A percentile compares a stretch with the other conserved stretches of the same genome.
phyloP scores from a whole-genome alignment of 1,140 invertebrate species.

The Linepithema humile region DNA sequence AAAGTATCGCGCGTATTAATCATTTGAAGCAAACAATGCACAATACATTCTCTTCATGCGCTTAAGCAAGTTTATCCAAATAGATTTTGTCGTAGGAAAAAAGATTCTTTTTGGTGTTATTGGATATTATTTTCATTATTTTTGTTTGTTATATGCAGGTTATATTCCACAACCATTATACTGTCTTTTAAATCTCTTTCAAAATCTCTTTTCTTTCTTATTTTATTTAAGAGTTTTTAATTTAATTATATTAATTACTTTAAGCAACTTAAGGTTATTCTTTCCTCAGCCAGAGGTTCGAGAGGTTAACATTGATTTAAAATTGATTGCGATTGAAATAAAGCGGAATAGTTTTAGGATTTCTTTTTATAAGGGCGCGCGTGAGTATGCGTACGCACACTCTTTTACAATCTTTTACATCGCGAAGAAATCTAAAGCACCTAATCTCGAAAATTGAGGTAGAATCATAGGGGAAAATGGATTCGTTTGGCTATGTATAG shows the following conservation, averaged over 20 bases:
- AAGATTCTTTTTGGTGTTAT: slow-evolving; percentile 3
- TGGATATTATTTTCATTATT: neutral
- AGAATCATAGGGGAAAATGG: slow-evolving; percentile 26
- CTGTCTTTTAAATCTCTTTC: too few species aligned
- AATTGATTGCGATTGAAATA: slow-evolving; percentile 26
- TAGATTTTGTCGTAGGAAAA: neutral
- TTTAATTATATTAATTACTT: too few species aligned
- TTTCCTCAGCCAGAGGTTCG: neutral
- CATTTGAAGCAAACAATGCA: neutral
- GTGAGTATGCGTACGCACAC: slow-evolving; percentile 24
- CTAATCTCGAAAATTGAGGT: slow-evolving; percentile 55
- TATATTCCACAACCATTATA: slow-evolving; percentile 33
- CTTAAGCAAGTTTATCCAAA: slow-evolving; percentile 7
- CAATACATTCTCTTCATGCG: neutral
- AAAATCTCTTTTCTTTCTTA: too few species aligned
- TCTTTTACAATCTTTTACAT: slow-evolving; percentile 23
- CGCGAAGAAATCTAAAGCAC: slow-evolving; percentile 33
- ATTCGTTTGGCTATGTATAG: neutral
- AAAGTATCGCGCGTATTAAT: neutral
- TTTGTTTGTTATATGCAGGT: neutral
- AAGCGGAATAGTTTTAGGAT: slow-evolving; percentile 19
- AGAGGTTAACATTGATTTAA: too few species aligned
- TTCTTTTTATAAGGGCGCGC: neutral
- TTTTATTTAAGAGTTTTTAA: too few species aligned
- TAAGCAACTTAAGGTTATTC: slow-evolving; percentile 1